phyloP scores from a whole-genome alignment of 2,113 vertebrate genomes.

The Nothocercus nigrocapillus region DNA sequence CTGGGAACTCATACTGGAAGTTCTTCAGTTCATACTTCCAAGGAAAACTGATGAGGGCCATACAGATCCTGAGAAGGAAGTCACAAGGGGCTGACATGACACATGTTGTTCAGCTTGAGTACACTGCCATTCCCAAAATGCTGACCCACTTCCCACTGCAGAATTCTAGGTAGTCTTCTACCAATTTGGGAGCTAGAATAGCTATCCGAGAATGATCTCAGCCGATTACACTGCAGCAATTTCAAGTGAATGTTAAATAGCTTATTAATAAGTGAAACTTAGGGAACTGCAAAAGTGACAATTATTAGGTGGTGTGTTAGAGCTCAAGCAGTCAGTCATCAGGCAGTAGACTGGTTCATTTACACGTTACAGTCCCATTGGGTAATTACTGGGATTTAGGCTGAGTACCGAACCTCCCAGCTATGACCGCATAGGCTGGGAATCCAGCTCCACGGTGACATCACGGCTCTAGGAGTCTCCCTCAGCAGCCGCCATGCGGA shows the following conservation, averaged over 20 bases:
- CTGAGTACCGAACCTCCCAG: conserved; percentile 37
- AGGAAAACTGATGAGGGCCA: not conserved
- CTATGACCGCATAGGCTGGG: conserved; percentile 60
- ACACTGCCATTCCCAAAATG: not conserved
- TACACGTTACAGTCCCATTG: conserved; percentile 35
- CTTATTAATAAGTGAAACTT: conserved; percentile 50
- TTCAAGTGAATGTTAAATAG: conserved; percentile 39
- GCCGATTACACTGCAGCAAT: conserved; percentile 16
- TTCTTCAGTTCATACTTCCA: not conserved
- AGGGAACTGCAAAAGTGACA: conserved; percentile 2
- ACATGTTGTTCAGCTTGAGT: not conserved
- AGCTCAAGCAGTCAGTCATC: not conserved
- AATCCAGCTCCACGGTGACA: conserved; percentile 32
- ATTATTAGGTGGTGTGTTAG: not conserved
- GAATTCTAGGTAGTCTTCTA: conserved; percentile 50
- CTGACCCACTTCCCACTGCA: not conserved
- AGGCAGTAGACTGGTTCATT: not conserved
- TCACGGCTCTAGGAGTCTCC: not conserved
- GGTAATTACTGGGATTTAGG: conserved; percentile 35
- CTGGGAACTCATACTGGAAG: not conserved
- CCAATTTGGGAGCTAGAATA: not conserved
- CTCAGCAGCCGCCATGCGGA: not conserved
- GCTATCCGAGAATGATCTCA: not conserved
- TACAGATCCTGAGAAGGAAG: not conserved
- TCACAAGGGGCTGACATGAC: not conserved